Base-by-base conservation (phyloP, 30 jellyfish, hydroid and myxozoan genomes). In the Pseudorhiza aurosa region DNA sequence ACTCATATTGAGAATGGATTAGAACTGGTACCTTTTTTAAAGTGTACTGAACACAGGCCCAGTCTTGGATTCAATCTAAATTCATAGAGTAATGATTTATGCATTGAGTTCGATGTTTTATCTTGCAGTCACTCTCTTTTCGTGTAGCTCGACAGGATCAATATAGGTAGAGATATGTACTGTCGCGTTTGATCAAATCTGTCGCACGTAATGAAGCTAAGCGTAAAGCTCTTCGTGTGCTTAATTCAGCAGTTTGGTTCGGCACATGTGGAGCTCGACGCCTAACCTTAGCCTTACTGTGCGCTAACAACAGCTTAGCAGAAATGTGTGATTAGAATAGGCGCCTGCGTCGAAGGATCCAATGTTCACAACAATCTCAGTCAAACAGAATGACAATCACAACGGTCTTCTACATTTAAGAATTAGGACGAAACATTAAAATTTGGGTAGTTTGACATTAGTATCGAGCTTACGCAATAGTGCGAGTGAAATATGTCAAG, bases 211-310 rank as follows among this genome's bases (percentile, higher is more conserved):
- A 4, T 58, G 14, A 55, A 73, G 53, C 36, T 49, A 73, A 55
- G 36, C 65, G 65, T 73, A 44, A 44, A 26, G 47, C 75, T 49
- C 39, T 25, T 32, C 44, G 53, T 55, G 47, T 27, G 36, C 64
- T 53, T 31, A 53, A 73, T 57, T 73, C 87, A 31, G 68, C 87
- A 73, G 33, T 73, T 73, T 31, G 58, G 75, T 53, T 53, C 75
- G 63, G 75, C 75, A 49, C 75, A 73, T 73, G 75, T 35, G 37
- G 11, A 60, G 75, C 75, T 25, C 51, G 49, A 60, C 75, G 40
- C 22, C 30, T 60, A 60, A 29, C 75, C 36, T 8, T 12, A 0
- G 75, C 51, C 51, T 28, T n/a, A n/a, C n/a, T n/a, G n/a, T n/a
- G n/a, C n/a, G n/a, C n/a, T n/a, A n/a, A n/a, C n/a, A n/a, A n/a